phyloP scores from a whole-genome alignment of 2,113 vertebrate genomes.

The Monopterus albus region DNA sequence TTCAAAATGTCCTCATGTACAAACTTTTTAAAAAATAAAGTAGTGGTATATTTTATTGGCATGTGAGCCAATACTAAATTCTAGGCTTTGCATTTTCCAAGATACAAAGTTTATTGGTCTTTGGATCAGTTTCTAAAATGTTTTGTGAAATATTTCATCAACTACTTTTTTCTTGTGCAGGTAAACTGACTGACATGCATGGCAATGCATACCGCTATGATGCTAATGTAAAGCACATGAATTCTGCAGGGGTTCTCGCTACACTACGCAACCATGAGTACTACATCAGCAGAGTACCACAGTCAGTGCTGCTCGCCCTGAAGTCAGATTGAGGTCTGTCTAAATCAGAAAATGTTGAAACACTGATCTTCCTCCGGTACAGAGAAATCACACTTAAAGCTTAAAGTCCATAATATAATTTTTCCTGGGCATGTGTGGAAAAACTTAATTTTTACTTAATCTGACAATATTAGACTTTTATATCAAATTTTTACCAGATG shows the following conservation, averaged over 20 bases:
- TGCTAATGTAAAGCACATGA: constrained; percentile 95
- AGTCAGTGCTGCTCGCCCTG: constrained; percentile 87
- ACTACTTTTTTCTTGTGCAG: constrained; percentile 69
- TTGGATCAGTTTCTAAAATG: background rate
- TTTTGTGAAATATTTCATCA: background rate
- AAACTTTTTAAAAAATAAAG: background rate
- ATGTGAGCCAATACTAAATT: background rate
- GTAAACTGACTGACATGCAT: constrained; percentile 93
- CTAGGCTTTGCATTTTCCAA: no score
- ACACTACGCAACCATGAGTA: constrained; percentile 90
- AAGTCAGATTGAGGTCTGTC: constrained; percentile 52
- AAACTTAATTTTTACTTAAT: background rate
- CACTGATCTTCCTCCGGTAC: background rate
- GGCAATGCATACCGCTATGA: constrained; percentile 90
- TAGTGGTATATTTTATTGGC: background rate
- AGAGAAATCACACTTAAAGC: background rate
- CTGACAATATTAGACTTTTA: no score
- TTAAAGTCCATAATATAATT: background rate
- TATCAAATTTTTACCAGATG: background rate
- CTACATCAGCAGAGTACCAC: constrained; percentile 90
- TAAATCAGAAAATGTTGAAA: background rate
- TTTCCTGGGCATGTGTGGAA: background rate
- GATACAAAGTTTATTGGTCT: background rate
- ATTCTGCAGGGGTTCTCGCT: constrained; percentile 93
- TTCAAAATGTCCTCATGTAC: background rate